phyloP scores from a whole-genome alignment of 2,888 invertebrate species.

The Athalia cordata region DNA sequence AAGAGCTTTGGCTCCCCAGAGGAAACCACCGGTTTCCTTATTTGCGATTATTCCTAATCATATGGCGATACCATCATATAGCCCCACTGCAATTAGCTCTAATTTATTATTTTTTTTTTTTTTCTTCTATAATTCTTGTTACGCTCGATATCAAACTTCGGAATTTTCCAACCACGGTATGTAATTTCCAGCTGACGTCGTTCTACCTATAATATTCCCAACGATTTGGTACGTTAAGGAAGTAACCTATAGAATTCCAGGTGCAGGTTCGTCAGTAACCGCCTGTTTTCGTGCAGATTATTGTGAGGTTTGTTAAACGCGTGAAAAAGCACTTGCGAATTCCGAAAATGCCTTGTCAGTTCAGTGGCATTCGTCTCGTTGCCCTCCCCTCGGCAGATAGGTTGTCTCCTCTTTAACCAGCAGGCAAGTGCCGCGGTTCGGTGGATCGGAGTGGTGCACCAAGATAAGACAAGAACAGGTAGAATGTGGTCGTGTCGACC shows the following conservation, averaged over 20 bases:
- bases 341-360: constrained; percentile 43
- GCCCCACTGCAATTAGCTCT: too few relatives aligned
- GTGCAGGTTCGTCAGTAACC: background rate
- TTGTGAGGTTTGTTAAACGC: constrained; percentile 18
- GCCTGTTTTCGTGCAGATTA: constrained; percentile 9
- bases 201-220: background rate
- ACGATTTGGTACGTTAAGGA: background rate
- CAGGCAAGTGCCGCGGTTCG: constrained; percentile 35
- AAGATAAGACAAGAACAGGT: constrained; percentile 70
- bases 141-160: too few relatives aligned
- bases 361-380: constrained; percentile 38
- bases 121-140: too few relatives aligned
- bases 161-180: too few relatives aligned
- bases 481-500: constrained; percentile 70
- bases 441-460: constrained; percentile 41
- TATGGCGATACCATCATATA: too few relatives aligned
- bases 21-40: too few relatives aligned
- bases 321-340: constrained; percentile 33
- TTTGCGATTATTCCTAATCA: too few relatives aligned
- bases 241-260: background rate
- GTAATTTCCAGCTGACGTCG: too few relatives aligned
- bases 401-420: constrained; percentile 34
- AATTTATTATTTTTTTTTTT: too few relatives aligned
- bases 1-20: too few relatives aligned
- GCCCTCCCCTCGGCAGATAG: constrained; percentile 15